These are phyloP conservation scores for Drosophila mayaguana DNA, from an alignment of 2,888 invertebrate species.

Conservation along the genomic window DNA sequence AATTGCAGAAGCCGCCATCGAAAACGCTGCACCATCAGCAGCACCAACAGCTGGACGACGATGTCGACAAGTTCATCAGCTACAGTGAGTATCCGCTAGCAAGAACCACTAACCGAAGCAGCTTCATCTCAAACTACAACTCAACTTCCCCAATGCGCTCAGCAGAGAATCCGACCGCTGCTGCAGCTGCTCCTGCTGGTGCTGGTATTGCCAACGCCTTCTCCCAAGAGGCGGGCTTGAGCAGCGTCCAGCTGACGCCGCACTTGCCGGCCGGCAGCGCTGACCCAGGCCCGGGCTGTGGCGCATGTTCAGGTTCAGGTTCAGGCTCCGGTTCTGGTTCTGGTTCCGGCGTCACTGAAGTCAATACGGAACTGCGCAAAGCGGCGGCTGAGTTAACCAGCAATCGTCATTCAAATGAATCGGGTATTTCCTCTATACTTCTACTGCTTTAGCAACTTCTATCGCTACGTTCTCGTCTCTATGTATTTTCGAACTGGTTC, in stretches of 20 bases:
- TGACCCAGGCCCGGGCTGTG: background rate
- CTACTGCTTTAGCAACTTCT: conserved; percentile 1
- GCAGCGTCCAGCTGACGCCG: conserved; percentile 23
- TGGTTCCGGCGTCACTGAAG: conserved; percentile 30
- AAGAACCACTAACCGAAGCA: conserved; percentile 13
- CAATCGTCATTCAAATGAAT: conserved; percentile 85
- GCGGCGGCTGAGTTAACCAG: conserved; percentile 68
- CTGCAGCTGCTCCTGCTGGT: background rate
- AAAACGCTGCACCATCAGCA: conserved; percentile 34
- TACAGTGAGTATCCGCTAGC: conserved; percentile 78
- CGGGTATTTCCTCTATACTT: conserved; percentile 75
- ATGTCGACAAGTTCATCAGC: conserved; percentile 77
- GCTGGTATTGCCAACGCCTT: background rate
- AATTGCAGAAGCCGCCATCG: conserved; percentile 42
- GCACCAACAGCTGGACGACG: conserved; percentile 67
- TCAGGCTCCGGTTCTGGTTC: background rate
- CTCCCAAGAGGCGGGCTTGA: conserved; percentile 31
- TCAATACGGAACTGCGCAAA: conserved; percentile 83
- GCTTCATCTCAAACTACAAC: conserved; percentile 17
- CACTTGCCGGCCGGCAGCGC: conserved; percentile 11
- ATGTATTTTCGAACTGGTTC: conserved; percentile 12
- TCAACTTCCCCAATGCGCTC: conserved; percentile 18
- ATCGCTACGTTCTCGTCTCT: conserved; percentile 7
- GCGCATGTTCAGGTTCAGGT: background rate
- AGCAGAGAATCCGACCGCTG: conserved; percentile 40